Evolutionary conservation across 2,888 invertebrate species (phyloP).

Genomic region (Plutella xylostella): DNA sequence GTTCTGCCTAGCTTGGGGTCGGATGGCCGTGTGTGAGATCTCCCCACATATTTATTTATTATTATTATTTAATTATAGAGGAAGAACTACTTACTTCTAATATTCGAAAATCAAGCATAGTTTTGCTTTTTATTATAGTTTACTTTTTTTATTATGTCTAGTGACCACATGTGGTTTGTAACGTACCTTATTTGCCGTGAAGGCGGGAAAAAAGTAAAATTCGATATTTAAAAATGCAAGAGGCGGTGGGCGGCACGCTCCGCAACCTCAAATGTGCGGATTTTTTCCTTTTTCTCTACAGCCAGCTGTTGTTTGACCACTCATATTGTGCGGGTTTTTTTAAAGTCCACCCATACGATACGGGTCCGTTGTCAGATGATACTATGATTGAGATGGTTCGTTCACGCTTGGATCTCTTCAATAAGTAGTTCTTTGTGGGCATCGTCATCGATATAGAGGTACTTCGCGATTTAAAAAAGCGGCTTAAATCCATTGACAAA

Average conservation of each 20-base stretch:
- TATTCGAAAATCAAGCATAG: too few species aligned
- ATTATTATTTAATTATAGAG: too few species aligned
- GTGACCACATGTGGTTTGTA: constrained; percentile 26
- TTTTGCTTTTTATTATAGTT: too few species aligned
- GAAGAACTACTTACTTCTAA: too few species aligned
- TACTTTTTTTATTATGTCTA: too few species aligned
- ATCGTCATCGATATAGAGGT: too few species aligned
- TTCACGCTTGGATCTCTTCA: neutral
- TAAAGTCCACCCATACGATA: constrained; percentile 16
- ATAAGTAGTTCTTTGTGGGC: neutral
- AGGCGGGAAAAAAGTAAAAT: constrained; percentile 34
- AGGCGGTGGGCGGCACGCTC: constrained; percentile 62
- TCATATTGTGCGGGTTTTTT: constrained; percentile 42
- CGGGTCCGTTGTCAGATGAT: constrained; percentile 39
- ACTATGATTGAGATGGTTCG: constrained; percentile 34
- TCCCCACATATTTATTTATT: too few species aligned
- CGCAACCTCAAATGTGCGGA: constrained; percentile 38
- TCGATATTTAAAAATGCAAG: constrained; percentile 30
- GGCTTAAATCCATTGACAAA: too few species aligned
- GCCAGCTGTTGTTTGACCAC: constrained; percentile 65
- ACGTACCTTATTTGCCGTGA: constrained; percentile 26
- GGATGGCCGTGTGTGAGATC: too few species aligned
- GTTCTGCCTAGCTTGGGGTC: too few species aligned
- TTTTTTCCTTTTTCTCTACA: constrained; percentile 29
- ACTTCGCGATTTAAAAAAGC: too few species aligned